Evolutionary conservation across 2,888 invertebrate genomes (phyloP).

Genomic region (Platycnemis pennipes): DNA sequence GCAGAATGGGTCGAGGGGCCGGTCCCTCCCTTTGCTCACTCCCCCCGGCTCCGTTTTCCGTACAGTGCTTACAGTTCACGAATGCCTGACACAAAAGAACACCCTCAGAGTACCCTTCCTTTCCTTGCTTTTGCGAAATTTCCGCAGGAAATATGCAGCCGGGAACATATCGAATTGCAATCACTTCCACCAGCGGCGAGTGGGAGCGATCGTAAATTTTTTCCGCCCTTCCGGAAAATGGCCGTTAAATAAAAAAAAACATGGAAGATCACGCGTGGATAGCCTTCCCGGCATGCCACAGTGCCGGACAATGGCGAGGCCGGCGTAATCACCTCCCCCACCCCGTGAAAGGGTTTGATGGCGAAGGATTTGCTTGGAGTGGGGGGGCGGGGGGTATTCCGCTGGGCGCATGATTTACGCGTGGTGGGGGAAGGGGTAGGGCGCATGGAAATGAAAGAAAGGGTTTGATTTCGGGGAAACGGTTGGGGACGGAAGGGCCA

Average conservation of each 20-base stretch:
- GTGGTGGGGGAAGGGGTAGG: background rate
- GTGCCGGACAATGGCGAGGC: background rate
- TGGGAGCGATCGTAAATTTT: background rate
- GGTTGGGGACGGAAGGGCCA: background rate
- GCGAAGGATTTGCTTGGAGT: background rate
- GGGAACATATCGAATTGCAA: conserved; percentile 28
- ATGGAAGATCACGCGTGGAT: background rate
- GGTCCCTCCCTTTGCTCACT: background rate
- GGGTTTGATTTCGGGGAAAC: conserved; percentile 18
- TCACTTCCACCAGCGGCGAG: background rate
- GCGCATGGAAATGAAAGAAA: conserved; percentile 11
- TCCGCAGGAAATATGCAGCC: background rate
- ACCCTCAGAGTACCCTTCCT: background rate
- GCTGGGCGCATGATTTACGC: background rate
- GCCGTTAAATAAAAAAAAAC: background rate
- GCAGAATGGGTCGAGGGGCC: background rate
- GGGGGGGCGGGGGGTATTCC: background rate
- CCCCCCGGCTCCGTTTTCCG: background rate
- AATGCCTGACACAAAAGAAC: background rate
- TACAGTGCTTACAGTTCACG: background rate
- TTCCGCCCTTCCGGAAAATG: background rate
- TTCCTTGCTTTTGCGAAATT: background rate
- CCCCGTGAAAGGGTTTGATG: background rate
- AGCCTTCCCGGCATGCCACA: background rate
- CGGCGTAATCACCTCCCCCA: background rate